Evolutionary conservation across 2,888 invertebrate species (phyloP), one percentile per base, ranked within the genome.

Genomic region (Thymelicus sylvestris): DNA sequence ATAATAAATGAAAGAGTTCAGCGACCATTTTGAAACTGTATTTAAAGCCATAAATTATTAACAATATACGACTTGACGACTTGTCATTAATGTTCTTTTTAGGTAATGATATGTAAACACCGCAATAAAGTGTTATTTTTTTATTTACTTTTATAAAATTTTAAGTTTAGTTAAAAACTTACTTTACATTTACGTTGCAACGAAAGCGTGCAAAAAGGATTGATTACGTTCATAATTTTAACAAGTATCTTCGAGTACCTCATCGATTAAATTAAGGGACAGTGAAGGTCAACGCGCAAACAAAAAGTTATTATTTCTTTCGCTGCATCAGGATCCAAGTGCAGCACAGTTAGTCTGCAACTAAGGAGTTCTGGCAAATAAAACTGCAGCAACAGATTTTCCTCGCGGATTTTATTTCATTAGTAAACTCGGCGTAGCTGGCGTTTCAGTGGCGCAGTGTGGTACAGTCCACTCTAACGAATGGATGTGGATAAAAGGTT

Each of bases 1-100:
- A 65, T 65, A 65, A 41, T 55, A 65, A 55, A 65, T 55, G 52
- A 15, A 65, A 65, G 41, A 41, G 65, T 65, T 65, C 65, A 65
- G 19, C 65, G 65, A 55, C 52, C 52, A 52, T 39, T 65, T 65
- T 65, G 52, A 52, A 52, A 55, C 41, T 39, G n/a, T 39, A 24
- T 55, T 64, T 50, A n/a, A n/a, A n/a, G n/a, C n/a, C n/a, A n/a
- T n/a, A n/a, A n/a, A n/a, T n/a, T n/a, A n/a, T n/a, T n/a, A n/a
- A 64, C 10, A n/a, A 0, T 7, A 0, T 15, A 38, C 50, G 64
- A 64, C 24, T 1, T 1, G 44, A 50, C 38, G 47, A n/a, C 15
- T 24, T 15, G 44, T 62, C 61, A 44, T 62, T n/a, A 1, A 15
- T 47, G 1, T n/a, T n/a, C n/a, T n/a, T n/a, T n/a, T n/a, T n/a